Evolutionary conservation across 2,888 invertebrate species (phyloP).

Genomic region (Ferrisia virgata): DNA sequence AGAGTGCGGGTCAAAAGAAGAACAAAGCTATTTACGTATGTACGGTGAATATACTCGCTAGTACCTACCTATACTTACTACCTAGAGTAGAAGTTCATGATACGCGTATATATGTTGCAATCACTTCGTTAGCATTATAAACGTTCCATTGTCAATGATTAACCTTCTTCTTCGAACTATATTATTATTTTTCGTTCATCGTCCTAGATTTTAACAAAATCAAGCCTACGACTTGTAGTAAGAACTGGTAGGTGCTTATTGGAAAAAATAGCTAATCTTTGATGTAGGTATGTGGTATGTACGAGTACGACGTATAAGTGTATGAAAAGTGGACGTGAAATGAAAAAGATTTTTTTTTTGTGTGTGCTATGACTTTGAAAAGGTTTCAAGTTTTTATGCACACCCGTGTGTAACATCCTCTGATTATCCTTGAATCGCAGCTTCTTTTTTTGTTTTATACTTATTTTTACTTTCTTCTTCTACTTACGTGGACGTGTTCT

Average conservation of each 20-base stretch:
- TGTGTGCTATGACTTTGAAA: conserved; percentile 5
- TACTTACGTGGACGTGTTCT: not conserved
- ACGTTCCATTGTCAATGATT: conserved; percentile 33
- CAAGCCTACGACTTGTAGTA: conserved; percentile 3
- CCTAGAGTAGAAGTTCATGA: not conserved
- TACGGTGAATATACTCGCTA: not conserved
- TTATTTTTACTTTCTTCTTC: not conserved
- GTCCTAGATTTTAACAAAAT: conserved; percentile 18
- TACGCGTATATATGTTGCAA: conserved; percentile 5
- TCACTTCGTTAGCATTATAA: conserved; percentile 12
- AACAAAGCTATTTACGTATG: not conserved
- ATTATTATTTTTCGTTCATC: not conserved
- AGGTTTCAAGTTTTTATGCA: not conserved
- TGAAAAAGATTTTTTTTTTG: not conserved
- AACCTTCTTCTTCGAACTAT: conserved; percentile 16
- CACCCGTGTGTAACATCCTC: not conserved
- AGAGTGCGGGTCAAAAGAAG: not conserved
- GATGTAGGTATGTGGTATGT: no score
- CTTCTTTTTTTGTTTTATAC: not conserved
- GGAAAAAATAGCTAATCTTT: not conserved
- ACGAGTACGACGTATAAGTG: no score
- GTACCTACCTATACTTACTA: not conserved
- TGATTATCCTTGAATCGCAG: not conserved
- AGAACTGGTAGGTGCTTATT: conserved; percentile 16
- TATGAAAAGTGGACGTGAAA: not conserved